These are phyloP conservation scores for Nasonia oneida DNA, from an alignment of 2,888 invertebrate genomes.

Conservation along the genomic window DNA sequence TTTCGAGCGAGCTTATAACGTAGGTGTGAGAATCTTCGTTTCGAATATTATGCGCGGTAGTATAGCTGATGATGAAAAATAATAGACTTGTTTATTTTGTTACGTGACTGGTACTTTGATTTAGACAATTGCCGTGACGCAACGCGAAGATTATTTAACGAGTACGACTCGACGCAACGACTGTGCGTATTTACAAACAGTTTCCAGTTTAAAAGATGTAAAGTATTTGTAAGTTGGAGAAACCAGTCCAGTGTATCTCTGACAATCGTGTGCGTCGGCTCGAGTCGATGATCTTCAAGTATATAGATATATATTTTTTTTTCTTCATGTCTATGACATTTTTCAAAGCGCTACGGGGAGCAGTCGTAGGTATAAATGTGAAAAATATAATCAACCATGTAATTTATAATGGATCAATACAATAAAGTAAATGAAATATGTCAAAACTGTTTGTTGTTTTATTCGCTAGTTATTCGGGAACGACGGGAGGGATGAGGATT, in stretches of 20 bases:
- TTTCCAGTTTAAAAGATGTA: slow-evolving; percentile 28
- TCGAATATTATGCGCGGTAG: background rate
- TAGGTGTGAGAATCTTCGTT: background rate
- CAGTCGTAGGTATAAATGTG: slow-evolving; percentile 55
- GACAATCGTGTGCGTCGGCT: background rate
- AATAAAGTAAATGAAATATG: slow-evolving; percentile 47
- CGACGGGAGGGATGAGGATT: background rate
- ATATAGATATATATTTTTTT: background rate
- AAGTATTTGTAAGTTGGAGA: slow-evolving; percentile 19
- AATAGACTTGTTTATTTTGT: slow-evolving; percentile 2
- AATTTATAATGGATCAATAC: slow-evolving; percentile 57
- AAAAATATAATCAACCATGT: slow-evolving; percentile 58
- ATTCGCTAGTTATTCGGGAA: background rate
- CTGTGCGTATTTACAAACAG: slow-evolving; percentile 13
- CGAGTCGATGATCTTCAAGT: slow-evolving; percentile 23
- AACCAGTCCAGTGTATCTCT: background rate
- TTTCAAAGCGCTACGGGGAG: slow-evolving; percentile 31
- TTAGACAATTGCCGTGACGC: background rate
- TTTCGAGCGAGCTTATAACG: background rate
- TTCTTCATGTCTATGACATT: background rate
- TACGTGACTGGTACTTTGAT: background rate
- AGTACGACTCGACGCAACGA: slow-evolving; percentile 2
- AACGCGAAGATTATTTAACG: background rate
- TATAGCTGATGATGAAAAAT: background rate
- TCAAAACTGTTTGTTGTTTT: background rate